Base-by-base conservation (phyloP, 1,140 invertebrate genomes). In the Anadara kagoshimensis region DNA sequence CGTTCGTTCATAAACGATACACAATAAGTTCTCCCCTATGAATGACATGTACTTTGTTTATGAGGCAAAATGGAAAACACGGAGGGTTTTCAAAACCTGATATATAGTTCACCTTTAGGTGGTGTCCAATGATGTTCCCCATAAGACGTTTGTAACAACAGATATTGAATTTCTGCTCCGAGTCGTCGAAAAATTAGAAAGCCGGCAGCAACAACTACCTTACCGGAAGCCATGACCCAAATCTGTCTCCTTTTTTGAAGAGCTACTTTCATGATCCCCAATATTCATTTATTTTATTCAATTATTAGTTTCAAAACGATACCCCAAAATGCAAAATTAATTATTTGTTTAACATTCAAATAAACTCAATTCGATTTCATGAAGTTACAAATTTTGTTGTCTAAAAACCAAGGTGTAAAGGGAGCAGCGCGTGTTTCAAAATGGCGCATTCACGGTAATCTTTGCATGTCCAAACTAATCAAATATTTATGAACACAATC, bases 121-220 rank as follows among this genome's bases (percentile, higher is more conserved):
- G 91, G 90, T 5, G 90, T 90, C 91, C 91, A 92, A 70, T 91
- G 90, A 75, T 87, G 79, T 64, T 86, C 80, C 1, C 86, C 85
- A 78, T 91, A 89, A 0, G 90, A 90, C 20, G 90, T 85, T 80
- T 91, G 89, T 41, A 92, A 75, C n/a, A 91, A 66, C 3, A 91
- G 78, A 83, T 91, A 91, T 51, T 91, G 86, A 57, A 90, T 80
- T 22, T 84, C 62, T 56, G 78, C 75, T 12, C 80, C 54, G 3
- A 89, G n/a, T 49, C 80, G 68, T 29, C 91, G 83, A 75, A 89
- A 92, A 47, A 92, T 81, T 18, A 92, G 81, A 8, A 92, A 80
- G 4, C 91, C 91, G 18, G 90, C 89, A 41, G 91, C 91, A 73
- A 83, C 76, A 7, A 82, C 73, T 5, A 41, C 51, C 5, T 63